These are phyloP conservation scores for Dimorphilus gyrociliatus DNA, from an alignment of 2,888 invertebrate genomes.

Conservation along the genomic window DNA sequence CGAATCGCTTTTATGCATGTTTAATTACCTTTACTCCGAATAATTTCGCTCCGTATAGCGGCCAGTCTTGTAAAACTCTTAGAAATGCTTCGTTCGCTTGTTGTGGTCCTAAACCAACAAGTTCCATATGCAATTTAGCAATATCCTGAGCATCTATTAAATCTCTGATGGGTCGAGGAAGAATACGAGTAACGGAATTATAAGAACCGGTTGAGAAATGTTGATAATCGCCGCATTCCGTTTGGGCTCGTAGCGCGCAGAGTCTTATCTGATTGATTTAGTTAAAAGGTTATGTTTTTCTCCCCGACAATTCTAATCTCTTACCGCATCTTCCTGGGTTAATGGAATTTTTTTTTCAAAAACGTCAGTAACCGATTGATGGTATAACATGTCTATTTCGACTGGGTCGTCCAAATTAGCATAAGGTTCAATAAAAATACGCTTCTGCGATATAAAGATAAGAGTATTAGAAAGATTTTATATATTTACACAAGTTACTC, in stretches of 20 bases:
- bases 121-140: conserved; percentile 72
- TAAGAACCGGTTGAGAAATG: conserved; percentile 11
- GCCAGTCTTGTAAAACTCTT: conserved; percentile 82
- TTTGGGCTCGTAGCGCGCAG: conserved; percentile 77
- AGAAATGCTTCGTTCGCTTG: conserved; percentile 81
- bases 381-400: conserved; percentile 80
- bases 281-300: no score
- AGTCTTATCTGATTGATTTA: conserved; percentile 56
- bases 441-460: conserved; percentile 43
- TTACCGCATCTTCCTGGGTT: conserved; percentile 79
- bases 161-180: conserved; percentile 59
- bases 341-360: conserved; percentile 79
- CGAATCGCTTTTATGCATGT: not conserved
- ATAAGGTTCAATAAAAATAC: conserved; percentile 60
- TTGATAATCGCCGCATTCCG: conserved; percentile 64
- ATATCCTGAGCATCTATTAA: conserved; percentile 62
- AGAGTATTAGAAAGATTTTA: not conserved
- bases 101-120: conserved; percentile 65
- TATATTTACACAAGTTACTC: not conserved
- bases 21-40: conserved; percentile 71
- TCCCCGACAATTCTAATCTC: no score
- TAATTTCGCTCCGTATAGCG: conserved; percentile 74
- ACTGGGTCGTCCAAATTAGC: conserved; percentile 65
- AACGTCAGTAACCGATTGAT: conserved; percentile 76
- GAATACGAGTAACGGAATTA: conserved; percentile 42